These are phyloP conservation scores for Drosophila chauvacae DNA, from an alignment of 1,140 invertebrate genomes.

Conservation along the genomic window DNA sequence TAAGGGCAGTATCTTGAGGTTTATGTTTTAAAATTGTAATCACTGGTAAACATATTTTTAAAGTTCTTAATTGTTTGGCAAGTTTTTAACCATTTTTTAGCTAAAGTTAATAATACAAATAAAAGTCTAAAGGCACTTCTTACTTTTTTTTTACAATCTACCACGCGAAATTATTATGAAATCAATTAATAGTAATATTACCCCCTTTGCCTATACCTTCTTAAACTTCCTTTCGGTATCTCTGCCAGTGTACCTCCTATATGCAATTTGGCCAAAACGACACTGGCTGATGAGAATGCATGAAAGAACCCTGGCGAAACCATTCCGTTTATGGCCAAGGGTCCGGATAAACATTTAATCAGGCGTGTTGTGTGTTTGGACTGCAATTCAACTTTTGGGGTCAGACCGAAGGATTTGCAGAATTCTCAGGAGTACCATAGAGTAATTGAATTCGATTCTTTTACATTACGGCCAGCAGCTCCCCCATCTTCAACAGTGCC, in stretches of 20 bases:
- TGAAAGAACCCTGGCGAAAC: slow-evolving; percentile 13
- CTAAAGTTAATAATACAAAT: neutral
- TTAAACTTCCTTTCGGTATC: neutral
- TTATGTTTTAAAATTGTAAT: neutral
- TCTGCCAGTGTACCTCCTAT: slow-evolving; percentile 1
- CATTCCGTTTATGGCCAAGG: slow-evolving; percentile 14
- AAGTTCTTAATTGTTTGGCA: neutral
- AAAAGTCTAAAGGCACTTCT: too few species aligned
- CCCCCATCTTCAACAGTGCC: neutral
- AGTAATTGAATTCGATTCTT: slow-evolving; percentile 41
- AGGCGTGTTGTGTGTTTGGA: slow-evolving; percentile 35
- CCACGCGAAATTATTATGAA: neutral
- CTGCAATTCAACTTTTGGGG: slow-evolving; percentile 26
- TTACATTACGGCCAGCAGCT: neutral
- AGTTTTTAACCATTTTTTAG: too few species aligned
- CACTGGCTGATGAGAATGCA: slow-evolving; percentile 42
- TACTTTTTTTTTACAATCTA: too few species aligned
- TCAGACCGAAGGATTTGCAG: neutral
- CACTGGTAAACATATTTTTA: neutral
- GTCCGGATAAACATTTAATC: slow-evolving; percentile 44
- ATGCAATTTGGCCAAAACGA: slow-evolving; percentile 51
- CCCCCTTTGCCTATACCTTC: neutral
- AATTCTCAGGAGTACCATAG: slow-evolving; percentile 2
- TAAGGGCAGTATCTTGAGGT: neutral
- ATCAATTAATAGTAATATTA: neutral